Evolutionary conservation across 2,113 vertebrate species (phyloP), one percentile per base, ranked within the genome.

Genomic region (Cromileptes altivelis): DNA sequence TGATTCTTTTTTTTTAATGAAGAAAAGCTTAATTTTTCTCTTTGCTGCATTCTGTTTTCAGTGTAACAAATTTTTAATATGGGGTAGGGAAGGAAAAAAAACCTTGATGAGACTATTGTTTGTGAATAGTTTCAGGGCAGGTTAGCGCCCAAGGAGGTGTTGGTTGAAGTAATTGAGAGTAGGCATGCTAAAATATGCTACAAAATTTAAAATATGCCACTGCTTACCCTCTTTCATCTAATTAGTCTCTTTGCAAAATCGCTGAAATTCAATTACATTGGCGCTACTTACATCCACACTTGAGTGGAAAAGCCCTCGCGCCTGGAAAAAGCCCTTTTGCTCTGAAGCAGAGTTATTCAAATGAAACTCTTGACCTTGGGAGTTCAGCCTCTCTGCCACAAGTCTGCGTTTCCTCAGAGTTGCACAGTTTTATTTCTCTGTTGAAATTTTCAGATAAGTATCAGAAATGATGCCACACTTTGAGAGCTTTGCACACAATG

Each of bases 351-450:
- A 62, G 6, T 76, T 60, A 81, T 58, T 80, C 14, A 50, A 52
- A 78, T 78, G 18, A 64, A 85, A 75, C 73, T 83, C 52, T 74
- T 78, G 80, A 85, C 89, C 77, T 78, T 81, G 62, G 47, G 13
- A 74, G 42, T 73, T 60, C 40, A 25, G 63, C 13, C 45, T 12
- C 6, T 14, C 33, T 2, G 6, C 63, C 21, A 12, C 19, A 21
- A 4, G 21, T 47, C 37, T 64, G 10, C 15, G 53, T 69, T 19
- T 42, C 27, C 33, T 77, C 33, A 33, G 58, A 27, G 45, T 33
- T 30, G 18, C 37, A 14, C 53, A 55, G 50, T 40, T 49, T 33
- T 74, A n/a, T 55, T 30, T 45, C 63, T 49, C 64, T 11, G 18
- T 61, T 37, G 27, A 70, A 67, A 61, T 67, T 50, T 69, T 62